Base-by-base conservation (phyloP, 64 coral and sea anemone species). In the Actinia tenebrosa region DNA sequence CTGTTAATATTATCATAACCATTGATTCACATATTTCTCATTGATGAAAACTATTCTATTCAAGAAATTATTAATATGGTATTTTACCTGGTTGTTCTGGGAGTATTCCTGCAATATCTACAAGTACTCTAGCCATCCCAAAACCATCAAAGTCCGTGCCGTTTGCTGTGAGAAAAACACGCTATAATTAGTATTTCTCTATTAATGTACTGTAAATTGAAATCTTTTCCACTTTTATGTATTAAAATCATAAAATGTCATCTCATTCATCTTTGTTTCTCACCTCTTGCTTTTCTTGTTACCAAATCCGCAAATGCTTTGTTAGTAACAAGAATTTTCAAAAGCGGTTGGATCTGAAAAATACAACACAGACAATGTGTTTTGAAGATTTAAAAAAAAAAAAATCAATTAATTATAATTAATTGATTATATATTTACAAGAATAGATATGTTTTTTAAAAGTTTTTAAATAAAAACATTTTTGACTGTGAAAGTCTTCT, bases 301-400 rank as follows among this genome's bases (percentile, higher is more conserved):
- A 93, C 1, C 16, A 89, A 81, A 44, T 85, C 86, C 60, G 91
- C 94, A 93, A 96, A 96, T 16, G 69, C 37, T 58, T 93, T 96
- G 44, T 90, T 96, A 18, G 80, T 88, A 64, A 96, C 89, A 77
- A 96, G 85, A 53, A 96, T 78, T 83, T 72, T 77, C 9, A 96
- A 80, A 44, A 96, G 78, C 11, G 94, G 94, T 62, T 96, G 90
- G 17, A 93, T 78, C 94, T 96, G 50, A 64, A 44, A 53, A 56
- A 84, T 50, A 50, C 6, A 47, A 47, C 6, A 47, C 47, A 50
- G 47, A 50, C 47, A 50, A 2, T 50, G 47, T 5, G 47, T 3
- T 50, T 50, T 50, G 7, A 50, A 50, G 47, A n/a, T n/a, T n/a
- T n/a, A n/a, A n/a, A n/a, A n/a, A n/a, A n/a, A n/a, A n/a, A n/a